A percentile compares a stretch with the other conserved stretches of the same genome.
These are phyloP conservation scores for Channa striata DNA, from an alignment of 2,797 vertebrate species.

Conservation along the genomic window DNA sequence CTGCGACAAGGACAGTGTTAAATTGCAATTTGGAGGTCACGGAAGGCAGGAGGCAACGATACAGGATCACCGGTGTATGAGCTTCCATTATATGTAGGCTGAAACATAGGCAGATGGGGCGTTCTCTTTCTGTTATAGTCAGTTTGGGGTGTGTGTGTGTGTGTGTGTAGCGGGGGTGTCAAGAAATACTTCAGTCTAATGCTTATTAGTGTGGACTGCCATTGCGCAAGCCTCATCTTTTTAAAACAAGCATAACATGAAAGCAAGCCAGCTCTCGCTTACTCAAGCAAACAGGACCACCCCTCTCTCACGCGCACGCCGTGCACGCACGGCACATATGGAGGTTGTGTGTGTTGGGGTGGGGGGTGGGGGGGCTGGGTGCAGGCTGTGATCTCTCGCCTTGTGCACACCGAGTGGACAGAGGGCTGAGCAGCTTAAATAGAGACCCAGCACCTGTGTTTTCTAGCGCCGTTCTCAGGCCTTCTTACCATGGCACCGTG, in stretches of 20 bases:
- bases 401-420: constrained; percentile 82
- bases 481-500: constrained; percentile 59
- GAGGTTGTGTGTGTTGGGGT: constrained; percentile 17
- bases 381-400: constrained; percentile 81
- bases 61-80: constrained; percentile 85
- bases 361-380: constrained; percentile 32
- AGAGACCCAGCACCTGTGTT: constrained; percentile 81
- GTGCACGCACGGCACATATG: constrained; percentile 54
- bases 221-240: constrained; percentile 77
- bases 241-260: constrained; percentile 83
- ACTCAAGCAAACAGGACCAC: constrained; percentile 66
- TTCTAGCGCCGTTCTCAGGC: constrained; percentile 79
- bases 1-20: constrained; percentile 81
- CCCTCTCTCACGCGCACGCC: constrained; percentile 11
- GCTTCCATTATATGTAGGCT: constrained; percentile 85
- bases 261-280: constrained; percentile 76
- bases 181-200: constrained; percentile 78
- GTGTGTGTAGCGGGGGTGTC: constrained; percentile 67
- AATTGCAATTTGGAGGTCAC: constrained; percentile 87
- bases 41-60: constrained; percentile 87
- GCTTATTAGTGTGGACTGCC: constrained; percentile 81
- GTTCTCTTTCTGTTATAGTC: constrained; percentile 79
- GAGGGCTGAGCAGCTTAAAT: constrained; percentile 80
- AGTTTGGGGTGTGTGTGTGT: constrained; percentile 37
- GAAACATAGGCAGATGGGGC: constrained; percentile 84